Evolutionary conservation across 1,140 invertebrate species (phyloP), one percentile per base, ranked within the genome.

Genomic region (Drosophila parabipectinata): DNA sequence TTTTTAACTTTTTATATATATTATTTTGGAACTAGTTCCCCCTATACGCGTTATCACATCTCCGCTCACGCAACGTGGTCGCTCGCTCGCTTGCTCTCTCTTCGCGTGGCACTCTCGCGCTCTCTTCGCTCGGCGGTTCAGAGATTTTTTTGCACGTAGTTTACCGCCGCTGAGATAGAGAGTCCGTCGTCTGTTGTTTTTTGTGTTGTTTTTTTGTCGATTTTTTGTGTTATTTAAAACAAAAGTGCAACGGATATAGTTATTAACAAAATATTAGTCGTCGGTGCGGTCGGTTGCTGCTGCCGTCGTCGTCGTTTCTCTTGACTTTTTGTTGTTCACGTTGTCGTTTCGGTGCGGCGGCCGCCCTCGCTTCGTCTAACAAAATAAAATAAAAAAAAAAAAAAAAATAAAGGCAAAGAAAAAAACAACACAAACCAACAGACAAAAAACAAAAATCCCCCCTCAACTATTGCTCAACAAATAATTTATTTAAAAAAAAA

Each of bases 161-260:
- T 69, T 4, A 60, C 66, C 34, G 39, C 34, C 7, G 45, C 18
- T 54, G 32, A 28, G 10, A 51, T 18, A 21, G 44, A 47, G 44
- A 21, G 44, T 18, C 12, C 41, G 5, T 7, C 9, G 47, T 50
- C 30, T 45, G 48, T 67, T 47, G 51, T 41, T 69, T 72, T 54
- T 72, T 72, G 41, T 47, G 44, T 47, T 47, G 67, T 72, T 72
- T 58, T 61, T 53, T 18, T 1, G 34, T 72, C 60, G 21, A 8
- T 14, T 57, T 39, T 57, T 37, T 74, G 45, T 57, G 47, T 50
- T 74, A 74, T 75, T 75, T 75, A 76, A 76, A 76, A 76, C 73
- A 76, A 75, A 76, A 67, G 72, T 68, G 72, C 73, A 77, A 68
- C 73, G 72, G 72, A 76, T 69, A 76, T 76, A 77, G 72, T 75